Conservation (phyloP, 2,797 vertebrate species). For the Dendrocincla fuliginosa region DNA sequence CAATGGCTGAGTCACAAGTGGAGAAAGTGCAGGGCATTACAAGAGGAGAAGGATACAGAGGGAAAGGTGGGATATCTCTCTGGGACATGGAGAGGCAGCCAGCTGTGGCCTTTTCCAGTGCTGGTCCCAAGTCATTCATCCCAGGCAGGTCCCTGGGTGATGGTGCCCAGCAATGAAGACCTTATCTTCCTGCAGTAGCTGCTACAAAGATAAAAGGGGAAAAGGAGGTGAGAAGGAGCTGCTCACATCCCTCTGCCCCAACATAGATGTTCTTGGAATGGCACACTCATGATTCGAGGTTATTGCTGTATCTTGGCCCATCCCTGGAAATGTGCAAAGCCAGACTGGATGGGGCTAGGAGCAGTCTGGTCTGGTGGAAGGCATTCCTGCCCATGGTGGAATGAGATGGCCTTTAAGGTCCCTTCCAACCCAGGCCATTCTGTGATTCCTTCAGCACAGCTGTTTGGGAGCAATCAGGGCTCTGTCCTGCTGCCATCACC, state of each 20-base stretch:
- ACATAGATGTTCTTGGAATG: not conserved
- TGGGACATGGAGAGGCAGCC: not conserved
- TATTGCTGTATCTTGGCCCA: not conserved
- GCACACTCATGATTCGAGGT: not conserved
- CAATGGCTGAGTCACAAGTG: not conserved
- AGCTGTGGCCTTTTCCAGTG: not conserved
- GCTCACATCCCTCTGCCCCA: not conserved
- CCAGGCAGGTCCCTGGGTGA: not conserved
- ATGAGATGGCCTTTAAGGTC: not conserved
- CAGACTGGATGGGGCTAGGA: not conserved
- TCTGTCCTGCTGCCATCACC: not conserved
- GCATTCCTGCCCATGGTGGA: not conserved
- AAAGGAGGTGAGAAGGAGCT: not conserved
- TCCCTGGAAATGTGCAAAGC: not conserved
- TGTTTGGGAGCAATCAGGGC: not conserved
- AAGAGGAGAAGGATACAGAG: not conserved
- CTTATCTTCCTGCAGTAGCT: not conserved
- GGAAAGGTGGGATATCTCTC: not conserved
- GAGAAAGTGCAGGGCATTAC: not conserved
- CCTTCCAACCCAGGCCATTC: not conserved
- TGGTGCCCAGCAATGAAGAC: not conserved
- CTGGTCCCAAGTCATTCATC: not conserved
- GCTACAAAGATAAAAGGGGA: not conserved
- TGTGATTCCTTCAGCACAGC: not conserved
- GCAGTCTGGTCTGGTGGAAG: not conserved